phyloP scores from a whole-genome alignment of 2,797 vertebrate species.

The Mastacembelus armatus region DNA sequence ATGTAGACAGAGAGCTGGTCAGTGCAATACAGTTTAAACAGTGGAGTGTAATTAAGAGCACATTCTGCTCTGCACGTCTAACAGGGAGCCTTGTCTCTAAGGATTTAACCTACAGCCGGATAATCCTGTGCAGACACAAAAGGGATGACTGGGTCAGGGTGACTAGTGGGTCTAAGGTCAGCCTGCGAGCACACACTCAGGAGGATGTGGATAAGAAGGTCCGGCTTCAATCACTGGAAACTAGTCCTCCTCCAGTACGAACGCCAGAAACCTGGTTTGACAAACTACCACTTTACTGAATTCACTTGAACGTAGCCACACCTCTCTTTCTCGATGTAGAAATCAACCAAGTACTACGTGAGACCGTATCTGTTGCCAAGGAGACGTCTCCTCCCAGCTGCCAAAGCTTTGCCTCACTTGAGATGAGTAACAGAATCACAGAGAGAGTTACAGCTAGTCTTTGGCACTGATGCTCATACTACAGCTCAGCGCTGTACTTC shows the following conservation, averaged over 20 bases:
- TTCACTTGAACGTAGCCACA: constrained; percentile 3
- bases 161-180: constrained; percentile 69
- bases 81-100: constrained; percentile 59
- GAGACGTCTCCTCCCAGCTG: constrained; percentile 49
- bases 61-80: constrained; percentile 20
- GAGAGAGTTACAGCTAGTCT: constrained; percentile 2
- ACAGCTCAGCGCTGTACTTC: constrained; percentile 27
- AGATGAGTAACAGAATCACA: constrained; percentile 32
- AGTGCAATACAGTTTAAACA: constrained; percentile 20
- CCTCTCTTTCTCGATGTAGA: not conserved
- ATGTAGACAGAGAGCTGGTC: constrained; percentile 8
- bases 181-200: constrained; percentile 32
- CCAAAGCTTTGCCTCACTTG: constrained; percentile 40
- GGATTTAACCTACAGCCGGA: constrained; percentile 76
- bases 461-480: constrained; percentile 12
- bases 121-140: constrained; percentile 83
- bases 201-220: constrained; percentile 61
- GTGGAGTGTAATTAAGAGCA: constrained; percentile 52
- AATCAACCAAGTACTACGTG: constrained; percentile 22
- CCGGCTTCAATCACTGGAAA: constrained; percentile 45
- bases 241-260: not conserved
- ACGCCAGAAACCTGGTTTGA: constrained; percentile 1
- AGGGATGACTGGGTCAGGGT: constrained; percentile 72
- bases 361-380: constrained; percentile 41
- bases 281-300: constrained; percentile 3